A percentile compares a stretch with the other conserved stretches of the same genome.
Conservation (phyloP, 2,113 vertebrate species). For the Malaclemys terrapin region DNA sequence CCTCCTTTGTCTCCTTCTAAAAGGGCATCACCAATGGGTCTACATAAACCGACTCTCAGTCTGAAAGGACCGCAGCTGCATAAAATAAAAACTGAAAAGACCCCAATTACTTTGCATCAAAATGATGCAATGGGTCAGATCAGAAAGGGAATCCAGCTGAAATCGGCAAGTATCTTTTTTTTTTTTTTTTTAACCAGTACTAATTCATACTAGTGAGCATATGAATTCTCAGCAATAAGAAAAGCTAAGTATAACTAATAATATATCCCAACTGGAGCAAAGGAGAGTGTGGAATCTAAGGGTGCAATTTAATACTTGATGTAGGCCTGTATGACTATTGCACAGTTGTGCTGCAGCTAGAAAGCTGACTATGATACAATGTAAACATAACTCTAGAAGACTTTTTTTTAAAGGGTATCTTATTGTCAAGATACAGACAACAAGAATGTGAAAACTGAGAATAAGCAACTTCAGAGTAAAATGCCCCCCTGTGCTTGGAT, state of each 20-base stretch:
- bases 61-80: neutral
- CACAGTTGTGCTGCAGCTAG: no score
- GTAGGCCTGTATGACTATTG: no score
- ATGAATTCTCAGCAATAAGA: neutral
- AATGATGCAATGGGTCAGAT: slow-evolving; percentile 1
- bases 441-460: no score
- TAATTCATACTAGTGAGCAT: neutral
- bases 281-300: neutral
- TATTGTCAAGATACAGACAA: no score
- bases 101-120: neutral
- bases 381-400: no score
- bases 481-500: no score
- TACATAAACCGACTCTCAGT: neutral
- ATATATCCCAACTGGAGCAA: neutral
- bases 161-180: slow-evolving; percentile 29
- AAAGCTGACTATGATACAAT: no score
- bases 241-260: neutral
- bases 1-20: neutral
- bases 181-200: neutral
- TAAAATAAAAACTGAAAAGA: neutral
- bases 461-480: no score
- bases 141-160: slow-evolving; percentile 21
- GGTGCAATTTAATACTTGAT: neutral
- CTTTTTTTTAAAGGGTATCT: no score
- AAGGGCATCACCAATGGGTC: neutral